Evolutionary conservation across 2,797 vertebrate species (phyloP).

Genomic region (Prionace glauca): DNA sequence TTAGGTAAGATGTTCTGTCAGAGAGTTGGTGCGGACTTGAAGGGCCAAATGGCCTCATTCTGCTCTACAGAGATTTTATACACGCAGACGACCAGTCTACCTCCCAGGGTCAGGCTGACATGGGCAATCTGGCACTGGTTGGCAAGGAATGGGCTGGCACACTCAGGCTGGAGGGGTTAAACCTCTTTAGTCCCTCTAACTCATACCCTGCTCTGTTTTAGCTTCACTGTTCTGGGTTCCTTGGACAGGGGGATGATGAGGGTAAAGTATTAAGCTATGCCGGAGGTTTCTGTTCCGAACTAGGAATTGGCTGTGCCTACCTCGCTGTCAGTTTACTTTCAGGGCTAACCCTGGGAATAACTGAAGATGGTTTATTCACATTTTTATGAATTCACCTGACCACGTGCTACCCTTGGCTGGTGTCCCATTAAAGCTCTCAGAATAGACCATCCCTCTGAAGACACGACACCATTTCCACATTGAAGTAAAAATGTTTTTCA

Average conservation of each 20-base stretch:
- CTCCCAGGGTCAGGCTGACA: background rate
- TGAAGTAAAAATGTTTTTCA: background rate
- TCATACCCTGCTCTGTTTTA: background rate
- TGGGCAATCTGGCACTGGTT: background rate
- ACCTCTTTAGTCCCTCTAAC: background rate
- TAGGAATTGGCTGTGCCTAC: background rate
- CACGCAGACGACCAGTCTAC: background rate
- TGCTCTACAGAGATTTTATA: no score
- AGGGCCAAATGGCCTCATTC: no score
- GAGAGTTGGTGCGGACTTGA: no score
- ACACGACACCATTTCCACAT: conserved; percentile 17
- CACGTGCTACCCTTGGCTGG: background rate
- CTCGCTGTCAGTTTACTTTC: background rate
- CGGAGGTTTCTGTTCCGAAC: background rate
- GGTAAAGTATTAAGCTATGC: background rate
- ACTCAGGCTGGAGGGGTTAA: background rate
- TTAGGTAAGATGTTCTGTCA: no score
- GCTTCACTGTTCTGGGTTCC: background rate
- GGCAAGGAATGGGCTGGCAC: background rate
- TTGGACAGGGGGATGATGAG: background rate
- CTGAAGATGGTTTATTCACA: background rate
- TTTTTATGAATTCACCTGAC: background rate
- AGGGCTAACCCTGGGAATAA: background rate
- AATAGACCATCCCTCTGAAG: conserved; percentile 29
- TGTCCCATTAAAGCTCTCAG: background rate